Percentiles rank a stretch among this genome's conserved stretches.
These are phyloP conservation scores for Oligia fasciuncula DNA, from an alignment of 2,888 invertebrate genomes.

Conservation along the genomic window DNA sequence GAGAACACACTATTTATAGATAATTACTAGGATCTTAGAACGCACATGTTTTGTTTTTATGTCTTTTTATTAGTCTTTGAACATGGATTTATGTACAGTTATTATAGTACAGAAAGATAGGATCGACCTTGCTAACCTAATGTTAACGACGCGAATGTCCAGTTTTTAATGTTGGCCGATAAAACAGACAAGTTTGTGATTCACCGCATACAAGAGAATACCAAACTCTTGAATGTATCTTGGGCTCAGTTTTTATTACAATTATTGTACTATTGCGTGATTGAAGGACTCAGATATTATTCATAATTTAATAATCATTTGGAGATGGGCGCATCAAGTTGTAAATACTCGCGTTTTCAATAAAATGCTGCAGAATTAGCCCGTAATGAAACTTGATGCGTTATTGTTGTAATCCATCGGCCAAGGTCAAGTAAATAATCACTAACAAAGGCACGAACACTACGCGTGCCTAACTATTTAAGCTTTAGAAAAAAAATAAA, in stretches of 20 bases:
- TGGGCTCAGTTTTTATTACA: not conserved
- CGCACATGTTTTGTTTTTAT: slow-evolving; percentile 45
- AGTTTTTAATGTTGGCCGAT: slow-evolving; percentile 1
- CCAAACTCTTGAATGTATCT: not conserved
- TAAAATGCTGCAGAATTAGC: not conserved
- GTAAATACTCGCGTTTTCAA: not conserved
- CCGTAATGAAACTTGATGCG: not conserved
- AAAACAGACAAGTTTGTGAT: not conserved
- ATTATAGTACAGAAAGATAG: slow-evolving; percentile 20
- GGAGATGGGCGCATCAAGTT: not conserved
- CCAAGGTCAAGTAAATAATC: not conserved
- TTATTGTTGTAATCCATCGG: not conserved
- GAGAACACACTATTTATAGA: slow-evolving; percentile 22
- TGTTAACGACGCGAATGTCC: slow-evolving; percentile 1
- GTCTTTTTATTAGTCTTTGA: slow-evolving; percentile 20
- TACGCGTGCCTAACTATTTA: slow-evolving; percentile 32
- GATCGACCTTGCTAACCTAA: not conserved
- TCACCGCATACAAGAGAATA: slow-evolving; percentile 8
- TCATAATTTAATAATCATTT: slow-evolving; percentile 8
- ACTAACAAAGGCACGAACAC: slow-evolving; percentile 26
- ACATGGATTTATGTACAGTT: slow-evolving; percentile 19
- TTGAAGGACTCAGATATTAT: slow-evolving; percentile 13
- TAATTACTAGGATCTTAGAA: slow-evolving; percentile 43
- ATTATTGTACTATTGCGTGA: not conserved
- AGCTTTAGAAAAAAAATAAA: not conserved